Evolutionary conservation across 2,888 invertebrate species (phyloP), one percentile per base, ranked within the genome.

Genomic region (Dolomedes plantarius): DNA sequence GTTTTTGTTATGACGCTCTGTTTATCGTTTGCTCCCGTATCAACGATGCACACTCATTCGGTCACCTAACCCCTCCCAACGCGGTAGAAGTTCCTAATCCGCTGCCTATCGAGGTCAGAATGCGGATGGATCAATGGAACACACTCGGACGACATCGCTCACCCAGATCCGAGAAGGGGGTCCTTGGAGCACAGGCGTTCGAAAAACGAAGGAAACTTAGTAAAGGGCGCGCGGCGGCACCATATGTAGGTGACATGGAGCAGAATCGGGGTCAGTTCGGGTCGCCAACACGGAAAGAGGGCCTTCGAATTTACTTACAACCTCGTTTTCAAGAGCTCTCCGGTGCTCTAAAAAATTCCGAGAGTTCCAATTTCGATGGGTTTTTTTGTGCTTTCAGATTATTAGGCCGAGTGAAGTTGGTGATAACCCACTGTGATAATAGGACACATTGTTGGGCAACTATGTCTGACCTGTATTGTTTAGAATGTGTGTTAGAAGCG

Each of bases 281-380:
- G 81, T 81, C 81, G 75, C 19, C 62, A 64, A 71, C 65, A 11
- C 79, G 79, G 78, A 79, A 79, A 79, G 46, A 71, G 79, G 27
- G n/a, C 46, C 73, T 36, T 80, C 56, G 19, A 27, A 56, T 11
- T 50, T 64, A 65, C n/a, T 56, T 56, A 39, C 79, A 74, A 46
- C 80, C 71, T 71, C 71, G 27, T 41, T 79, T 72, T 23, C 23
- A 32, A 13, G 36, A 39, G 62, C 29, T 41, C 19, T 71, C 29
- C 65, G 65, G 31, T 1, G 31, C 1, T 56, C 65, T 50, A 27
- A 67, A 76, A 76, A 76, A 69, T 62, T 69, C 31, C 23, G 31
- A 31, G 46, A 64, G 72, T 79, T 65, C 65, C 32, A 36, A 31
- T 19, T 72, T 65, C 41, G 64, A 64, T 46, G 32, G 28, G n/a